Evolutionary conservation across 2,113 vertebrate genomes (phyloP).

Genomic region (Paratilapia polleni): DNA sequence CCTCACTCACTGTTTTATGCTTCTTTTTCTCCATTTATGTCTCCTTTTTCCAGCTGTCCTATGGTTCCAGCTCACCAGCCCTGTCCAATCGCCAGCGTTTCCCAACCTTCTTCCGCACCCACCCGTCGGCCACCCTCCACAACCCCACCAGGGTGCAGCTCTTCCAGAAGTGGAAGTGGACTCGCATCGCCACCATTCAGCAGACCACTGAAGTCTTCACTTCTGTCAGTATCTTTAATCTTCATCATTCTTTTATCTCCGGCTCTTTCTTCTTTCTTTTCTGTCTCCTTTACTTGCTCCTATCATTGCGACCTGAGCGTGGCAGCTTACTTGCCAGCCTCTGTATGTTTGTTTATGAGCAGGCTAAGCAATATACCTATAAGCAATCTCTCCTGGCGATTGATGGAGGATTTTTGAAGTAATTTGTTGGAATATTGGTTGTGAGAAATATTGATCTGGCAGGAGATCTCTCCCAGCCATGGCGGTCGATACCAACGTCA

Average conservation of each 20-base stretch:
- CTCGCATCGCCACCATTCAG: constrained; percentile 96
- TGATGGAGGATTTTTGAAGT: constrained; percentile 63
- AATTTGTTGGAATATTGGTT: constrained; percentile 69
- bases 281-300: not conserved
- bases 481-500: constrained; percentile 53
- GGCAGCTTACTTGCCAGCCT: not conserved
- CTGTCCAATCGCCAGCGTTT: constrained; percentile 94
- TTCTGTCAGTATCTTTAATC: constrained; percentile 82
- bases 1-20: not conserved
- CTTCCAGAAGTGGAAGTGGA: constrained; percentile 97
- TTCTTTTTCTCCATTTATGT: not conserved
- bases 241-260: not conserved
- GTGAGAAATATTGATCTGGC: constrained; percentile 69
- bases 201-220: constrained; percentile 98
- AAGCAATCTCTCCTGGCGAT: constrained; percentile 28
- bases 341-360: constrained; percentile 42
- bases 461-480: constrained; percentile 48
- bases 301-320: not conserved
- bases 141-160: constrained; percentile 94
- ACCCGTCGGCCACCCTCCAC: constrained; percentile 93
- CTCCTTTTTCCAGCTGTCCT: constrained; percentile 85
- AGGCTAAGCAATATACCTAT: constrained; percentile 6
- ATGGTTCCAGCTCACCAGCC: constrained; percentile 93
- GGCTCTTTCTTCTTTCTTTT: not conserved
- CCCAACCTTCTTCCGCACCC: constrained; percentile 94